Conservation (phyloP, 2,797 vertebrate genomes). For the Urophycis tenuis region DNA sequence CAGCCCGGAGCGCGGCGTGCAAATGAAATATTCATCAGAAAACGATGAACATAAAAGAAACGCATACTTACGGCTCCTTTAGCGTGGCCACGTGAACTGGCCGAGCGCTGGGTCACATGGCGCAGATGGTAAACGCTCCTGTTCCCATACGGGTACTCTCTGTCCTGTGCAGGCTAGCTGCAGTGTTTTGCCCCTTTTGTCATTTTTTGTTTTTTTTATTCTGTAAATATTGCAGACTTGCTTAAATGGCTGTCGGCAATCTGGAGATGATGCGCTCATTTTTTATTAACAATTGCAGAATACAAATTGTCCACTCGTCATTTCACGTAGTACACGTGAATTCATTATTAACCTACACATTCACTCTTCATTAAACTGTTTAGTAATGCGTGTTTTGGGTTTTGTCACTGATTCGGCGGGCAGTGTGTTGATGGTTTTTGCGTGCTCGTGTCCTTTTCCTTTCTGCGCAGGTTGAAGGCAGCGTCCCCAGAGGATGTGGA, state of each 20-base stretch:
- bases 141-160: neutral
- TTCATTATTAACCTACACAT: no score
- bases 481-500: slow-evolving; percentile 97
- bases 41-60: no score
- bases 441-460: slow-evolving; percentile 1
- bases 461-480: slow-evolving; percentile 79
- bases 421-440: neutral
- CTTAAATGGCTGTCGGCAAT: neutral
- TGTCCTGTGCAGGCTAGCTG: neutral
- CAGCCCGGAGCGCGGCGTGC: no score
- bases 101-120: neutral
- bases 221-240: neutral
- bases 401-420: neutral
- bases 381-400: no score
- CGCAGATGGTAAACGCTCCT: no score
- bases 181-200: neutral
- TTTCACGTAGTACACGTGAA: neutral
- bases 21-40: no score
- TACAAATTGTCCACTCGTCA: no score
- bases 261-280: neutral
- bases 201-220: neutral
- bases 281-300: no score
- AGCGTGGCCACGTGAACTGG: neutral
- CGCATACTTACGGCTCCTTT: no score
- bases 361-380: no score